These are phyloP conservation scores for Noctilio leporinus DNA, from an alignment of 2,113 vertebrate species.

Conservation along the genomic window DNA sequence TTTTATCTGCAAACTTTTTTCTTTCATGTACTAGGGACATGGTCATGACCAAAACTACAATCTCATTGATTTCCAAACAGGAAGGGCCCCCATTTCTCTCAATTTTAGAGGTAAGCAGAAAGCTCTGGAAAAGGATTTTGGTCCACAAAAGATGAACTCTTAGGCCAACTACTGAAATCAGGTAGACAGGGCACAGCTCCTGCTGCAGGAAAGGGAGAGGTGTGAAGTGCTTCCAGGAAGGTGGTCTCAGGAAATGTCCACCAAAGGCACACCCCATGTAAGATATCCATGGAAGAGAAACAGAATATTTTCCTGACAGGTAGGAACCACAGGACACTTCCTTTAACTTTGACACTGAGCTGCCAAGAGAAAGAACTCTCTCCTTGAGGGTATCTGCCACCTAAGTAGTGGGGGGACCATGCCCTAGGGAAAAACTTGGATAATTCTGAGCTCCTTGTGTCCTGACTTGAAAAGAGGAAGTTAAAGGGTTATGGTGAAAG, in stretches of 20 bases:
- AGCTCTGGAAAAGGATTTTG: not conserved
- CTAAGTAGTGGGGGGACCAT: not conserved
- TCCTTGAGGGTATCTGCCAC: not conserved
- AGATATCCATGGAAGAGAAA: not conserved
- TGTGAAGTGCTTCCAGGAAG: not conserved
- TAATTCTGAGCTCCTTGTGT: not conserved
- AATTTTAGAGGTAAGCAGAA: not conserved
- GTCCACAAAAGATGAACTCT: not conserved
- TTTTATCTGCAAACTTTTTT: not conserved
- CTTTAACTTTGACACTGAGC: not conserved
- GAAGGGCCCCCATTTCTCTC: not conserved
- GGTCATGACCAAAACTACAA: not conserved
- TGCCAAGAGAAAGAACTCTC: not conserved
- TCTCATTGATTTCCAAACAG: not conserved
- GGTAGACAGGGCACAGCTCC: not conserved
- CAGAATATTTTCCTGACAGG: not conserved
- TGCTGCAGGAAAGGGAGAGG: not conserved
- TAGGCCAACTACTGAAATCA: not conserved
- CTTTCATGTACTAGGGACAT: not conserved
- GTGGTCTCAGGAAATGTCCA: not conserved
- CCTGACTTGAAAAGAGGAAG: not conserved
- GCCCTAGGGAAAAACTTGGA: not conserved
- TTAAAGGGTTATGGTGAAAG: not conserved
- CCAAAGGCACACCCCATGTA: not conserved
- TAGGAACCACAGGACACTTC: not conserved